Evolutionary conservation across 2,113 vertebrate genomes (phyloP).

Genomic region (Telmatochromis sp.): DNA sequence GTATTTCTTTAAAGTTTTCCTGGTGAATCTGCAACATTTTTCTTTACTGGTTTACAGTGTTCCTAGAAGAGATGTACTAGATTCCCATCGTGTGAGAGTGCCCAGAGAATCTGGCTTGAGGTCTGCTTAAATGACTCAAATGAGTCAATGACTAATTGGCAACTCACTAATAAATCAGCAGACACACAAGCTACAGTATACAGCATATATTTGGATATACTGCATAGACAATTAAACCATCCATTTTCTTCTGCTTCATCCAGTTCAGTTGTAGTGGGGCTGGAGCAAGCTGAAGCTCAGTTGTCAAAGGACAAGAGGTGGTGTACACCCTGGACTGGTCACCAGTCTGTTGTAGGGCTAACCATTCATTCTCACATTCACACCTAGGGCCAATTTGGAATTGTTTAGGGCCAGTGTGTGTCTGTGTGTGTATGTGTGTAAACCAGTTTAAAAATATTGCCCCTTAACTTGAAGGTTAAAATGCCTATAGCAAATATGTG

Average conservation of each 20-base stretch:
- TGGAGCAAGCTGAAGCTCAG: background rate
- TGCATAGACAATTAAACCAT: background rate
- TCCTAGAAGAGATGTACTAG: background rate
- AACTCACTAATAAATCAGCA: background rate
- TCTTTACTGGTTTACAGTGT: background rate
- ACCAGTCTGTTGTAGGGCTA: background rate
- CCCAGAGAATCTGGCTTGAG: background rate
- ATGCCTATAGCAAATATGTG: background rate
- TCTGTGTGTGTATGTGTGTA: background rate
- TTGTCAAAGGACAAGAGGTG: background rate
- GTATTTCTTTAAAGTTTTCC: background rate
- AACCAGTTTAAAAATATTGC: background rate
- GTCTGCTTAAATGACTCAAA: background rate
- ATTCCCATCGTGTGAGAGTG: background rate
- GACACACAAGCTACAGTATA: background rate
- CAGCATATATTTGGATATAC: background rate
- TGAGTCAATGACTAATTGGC: background rate
- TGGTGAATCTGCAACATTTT: background rate
- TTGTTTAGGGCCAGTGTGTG: background rate
- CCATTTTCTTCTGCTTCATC: background rate
- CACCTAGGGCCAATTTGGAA: background rate
- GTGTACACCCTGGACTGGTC: background rate
- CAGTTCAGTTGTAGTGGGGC: background rate
- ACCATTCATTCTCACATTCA: background rate
- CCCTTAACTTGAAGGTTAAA: background rate